A percentile compares a stretch with the other conserved stretches of the same genome.
phyloP scores from a whole-genome alignment of 2,113 vertebrate species.

The Corydoras maculifer region DNA sequence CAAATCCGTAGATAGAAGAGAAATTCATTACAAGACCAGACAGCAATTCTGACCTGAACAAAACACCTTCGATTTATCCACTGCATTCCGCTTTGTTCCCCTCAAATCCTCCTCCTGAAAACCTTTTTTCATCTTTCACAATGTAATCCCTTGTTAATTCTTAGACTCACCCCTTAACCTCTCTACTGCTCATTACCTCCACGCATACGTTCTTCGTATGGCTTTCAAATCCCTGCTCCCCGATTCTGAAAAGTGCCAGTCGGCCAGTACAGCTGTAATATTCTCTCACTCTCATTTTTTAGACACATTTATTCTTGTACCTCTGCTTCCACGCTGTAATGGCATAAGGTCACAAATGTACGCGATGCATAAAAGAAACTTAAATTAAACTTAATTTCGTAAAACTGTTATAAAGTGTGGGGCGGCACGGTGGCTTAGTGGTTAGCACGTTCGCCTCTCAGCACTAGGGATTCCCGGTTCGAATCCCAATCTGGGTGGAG shows the following conservation, averaged over 20 bases:
- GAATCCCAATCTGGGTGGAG: too few species aligned
- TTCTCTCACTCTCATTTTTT: background rate
- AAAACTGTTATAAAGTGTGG: too few species aligned
- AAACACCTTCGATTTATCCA: conserved; percentile 1
- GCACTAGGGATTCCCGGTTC: too few species aligned
- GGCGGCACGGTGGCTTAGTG: too few species aligned
- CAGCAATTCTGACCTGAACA: conserved; percentile 12
- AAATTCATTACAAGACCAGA: conserved; percentile 18
- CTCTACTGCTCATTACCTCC: background rate
- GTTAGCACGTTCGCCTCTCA: too few species aligned
- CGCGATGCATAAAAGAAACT: too few species aligned
- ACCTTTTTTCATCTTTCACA: conserved; percentile 8
- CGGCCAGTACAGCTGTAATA: background rate
- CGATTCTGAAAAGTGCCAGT: background rate
- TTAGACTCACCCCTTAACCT: background rate
- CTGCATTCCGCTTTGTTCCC: background rate
- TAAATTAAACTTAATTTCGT: too few species aligned
- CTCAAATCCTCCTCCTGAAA: background rate
- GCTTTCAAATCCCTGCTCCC: background rate
- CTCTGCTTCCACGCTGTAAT: background rate
- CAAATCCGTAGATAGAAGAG: background rate
- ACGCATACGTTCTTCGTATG: background rate
- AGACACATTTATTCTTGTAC: background rate
- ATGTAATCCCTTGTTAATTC: conserved; percentile 9
- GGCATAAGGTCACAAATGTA: background rate